A percentile compares a stretch with the other conserved stretches of the same genome.
These are phyloP conservation scores for Ageneiosus marmoratus DNA, from an alignment of 2,113 vertebrate genomes.

Conservation along the genomic window DNA sequence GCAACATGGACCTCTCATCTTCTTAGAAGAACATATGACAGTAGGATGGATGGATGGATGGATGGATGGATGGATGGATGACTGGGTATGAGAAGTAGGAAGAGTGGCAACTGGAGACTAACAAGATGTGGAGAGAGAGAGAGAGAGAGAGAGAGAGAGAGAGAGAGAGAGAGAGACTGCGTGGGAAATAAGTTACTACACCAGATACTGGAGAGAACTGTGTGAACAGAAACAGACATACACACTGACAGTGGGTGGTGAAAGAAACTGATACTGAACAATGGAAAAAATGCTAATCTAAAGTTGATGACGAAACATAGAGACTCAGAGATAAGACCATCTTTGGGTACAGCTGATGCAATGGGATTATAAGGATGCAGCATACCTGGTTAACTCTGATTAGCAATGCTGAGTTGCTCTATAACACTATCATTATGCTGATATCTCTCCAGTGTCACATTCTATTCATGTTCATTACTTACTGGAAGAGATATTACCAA, in stretches of 20 bases:
- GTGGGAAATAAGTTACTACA: constrained; percentile 18
- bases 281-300: constrained; percentile 10
- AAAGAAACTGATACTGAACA: constrained; percentile 17
- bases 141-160: not conserved
- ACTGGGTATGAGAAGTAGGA: constrained; percentile 55
- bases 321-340: not conserved
- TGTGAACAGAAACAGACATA: constrained; percentile 19
- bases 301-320: not conserved
- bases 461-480: not conserved
- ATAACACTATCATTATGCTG: not conserved
- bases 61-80: constrained; percentile 60
- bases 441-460: not conserved
- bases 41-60: constrained; percentile 61
- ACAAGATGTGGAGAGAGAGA: not conserved
- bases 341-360: constrained; percentile 13
- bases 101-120: not conserved
- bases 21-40: constrained; percentile 58
- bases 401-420: not conserved
- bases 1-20: constrained; percentile 74
- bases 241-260: constrained; percentile 28
- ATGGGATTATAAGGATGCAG: too few species aligned
- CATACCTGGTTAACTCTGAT: not conserved
- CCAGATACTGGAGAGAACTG: constrained; percentile 23
- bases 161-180: not conserved
- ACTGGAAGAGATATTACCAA: not conserved